Conservation (phyloP, 2,113 vertebrate genomes). For the Tachuris rubrigastra region DNA sequence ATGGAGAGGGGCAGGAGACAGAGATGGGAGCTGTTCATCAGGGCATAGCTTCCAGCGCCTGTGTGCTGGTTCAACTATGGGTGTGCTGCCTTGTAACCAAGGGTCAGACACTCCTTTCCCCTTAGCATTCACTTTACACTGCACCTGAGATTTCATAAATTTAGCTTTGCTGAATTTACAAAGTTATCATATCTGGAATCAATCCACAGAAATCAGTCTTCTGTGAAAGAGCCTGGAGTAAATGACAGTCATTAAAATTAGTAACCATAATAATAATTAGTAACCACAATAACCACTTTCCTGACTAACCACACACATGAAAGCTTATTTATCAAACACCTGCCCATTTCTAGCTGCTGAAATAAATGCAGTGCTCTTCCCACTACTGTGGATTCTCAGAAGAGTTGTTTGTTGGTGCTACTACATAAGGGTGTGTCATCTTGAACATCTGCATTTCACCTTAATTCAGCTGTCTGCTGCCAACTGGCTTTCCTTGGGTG, state of each 20-base stretch:
- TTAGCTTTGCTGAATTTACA: not conserved
- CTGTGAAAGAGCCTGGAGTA: not conserved
- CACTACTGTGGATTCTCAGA: not conserved
- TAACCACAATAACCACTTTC: not conserved
- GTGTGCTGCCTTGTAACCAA: not conserved
- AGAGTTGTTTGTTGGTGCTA: not conserved
- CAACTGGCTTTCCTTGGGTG: not conserved
- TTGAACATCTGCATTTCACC: not conserved
- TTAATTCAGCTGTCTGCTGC: not conserved
- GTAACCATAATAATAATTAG: not conserved
- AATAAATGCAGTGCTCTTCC: not conserved
- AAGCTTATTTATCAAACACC: not conserved
- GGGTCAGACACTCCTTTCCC: not conserved
- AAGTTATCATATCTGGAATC: not conserved
- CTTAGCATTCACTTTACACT: not conserved
- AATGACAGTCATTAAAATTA: not conserved
- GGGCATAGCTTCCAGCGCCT: rapidly evolving
- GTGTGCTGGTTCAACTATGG: not conserved
- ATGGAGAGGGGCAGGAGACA: not conserved
- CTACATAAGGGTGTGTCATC: not conserved
- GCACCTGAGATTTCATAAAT: not conserved
- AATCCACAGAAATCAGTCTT: not conserved
- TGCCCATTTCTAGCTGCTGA: not conserved
- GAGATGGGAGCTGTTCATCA: not conserved
- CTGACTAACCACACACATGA: not conserved